These are phyloP conservation scores for Scaeva pyrastri DNA, from an alignment of 2,888 invertebrate genomes.

Conservation along the genomic window DNA sequence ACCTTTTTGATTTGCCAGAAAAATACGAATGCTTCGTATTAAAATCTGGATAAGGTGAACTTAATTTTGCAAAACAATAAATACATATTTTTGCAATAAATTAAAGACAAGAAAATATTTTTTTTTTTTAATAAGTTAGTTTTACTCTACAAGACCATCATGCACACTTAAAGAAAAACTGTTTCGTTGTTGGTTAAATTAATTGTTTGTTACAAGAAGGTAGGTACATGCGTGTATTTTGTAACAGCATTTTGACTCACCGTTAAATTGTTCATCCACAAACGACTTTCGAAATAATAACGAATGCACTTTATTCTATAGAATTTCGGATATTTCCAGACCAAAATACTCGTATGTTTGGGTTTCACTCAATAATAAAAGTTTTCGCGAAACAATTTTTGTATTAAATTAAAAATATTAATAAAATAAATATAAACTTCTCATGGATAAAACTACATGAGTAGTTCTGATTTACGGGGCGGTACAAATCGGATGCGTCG, in stretches of 20 bases:
- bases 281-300: background rate
- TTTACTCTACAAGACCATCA: too few relatives aligned
- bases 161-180: conserved; percentile 14
- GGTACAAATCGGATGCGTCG: conserved; percentile 43
- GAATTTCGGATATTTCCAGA: background rate
- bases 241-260: conserved; percentile 24
- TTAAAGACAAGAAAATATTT: conserved; percentile 12
- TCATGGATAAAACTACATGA: background rate
- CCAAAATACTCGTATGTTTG: too few relatives aligned
- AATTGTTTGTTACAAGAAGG: background rate
- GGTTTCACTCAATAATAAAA: background rate
- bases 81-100: conserved; percentile 20
- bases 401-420: background rate
- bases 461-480: conserved; percentile 26
- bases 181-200: background rate
- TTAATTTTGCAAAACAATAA: background rate
- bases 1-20: conserved; percentile 13
- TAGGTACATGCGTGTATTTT: background rate
- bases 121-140: too few relatives aligned
- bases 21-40: conserved; percentile 39
- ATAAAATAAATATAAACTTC: background rate
- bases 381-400: background rate
- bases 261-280: background rate
- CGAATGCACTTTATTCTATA: background rate
- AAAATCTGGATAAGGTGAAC: conserved; percentile 38